These are phyloP conservation scores for Bombus terrestris DNA, from an alignment of 1,140 invertebrate genomes.

Conservation along the genomic window DNA sequence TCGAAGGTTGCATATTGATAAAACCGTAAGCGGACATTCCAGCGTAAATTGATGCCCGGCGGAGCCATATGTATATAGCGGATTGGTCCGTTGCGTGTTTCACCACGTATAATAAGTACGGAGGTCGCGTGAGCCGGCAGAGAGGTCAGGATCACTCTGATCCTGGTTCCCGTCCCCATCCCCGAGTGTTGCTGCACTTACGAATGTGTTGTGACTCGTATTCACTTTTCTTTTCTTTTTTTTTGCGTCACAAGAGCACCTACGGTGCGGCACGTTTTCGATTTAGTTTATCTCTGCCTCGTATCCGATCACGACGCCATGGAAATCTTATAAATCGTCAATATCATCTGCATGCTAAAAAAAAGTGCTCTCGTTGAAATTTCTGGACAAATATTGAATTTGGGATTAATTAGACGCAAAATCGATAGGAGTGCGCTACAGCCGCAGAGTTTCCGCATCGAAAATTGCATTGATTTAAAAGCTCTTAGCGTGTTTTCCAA, in stretches of 20 bases:
- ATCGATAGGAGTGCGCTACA: neutral
- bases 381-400: neutral
- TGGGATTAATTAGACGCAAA: slow-evolving; percentile 7
- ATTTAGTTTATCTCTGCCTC: neutral
- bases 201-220: slow-evolving; percentile 23
- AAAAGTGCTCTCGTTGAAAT: neutral
- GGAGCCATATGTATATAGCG: slow-evolving; percentile 24
- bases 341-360: too few relatives aligned
- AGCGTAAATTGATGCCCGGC: slow-evolving; percentile 58
- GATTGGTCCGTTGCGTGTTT: slow-evolving; percentile 56
- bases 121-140: slow-evolving; percentile 51
- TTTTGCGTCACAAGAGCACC: neutral
- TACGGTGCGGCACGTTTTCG: neutral
- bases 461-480: neutral
- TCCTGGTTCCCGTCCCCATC: slow-evolving; percentile 43
- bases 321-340: too few relatives aligned
- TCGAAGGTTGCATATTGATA: slow-evolving; percentile 57
- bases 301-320: too few relatives aligned
- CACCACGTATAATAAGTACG: slow-evolving; percentile 40
- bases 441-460: too few relatives aligned
- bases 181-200: neutral
- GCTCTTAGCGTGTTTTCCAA: neutral
- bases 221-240: neutral
- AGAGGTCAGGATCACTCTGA: slow-evolving; percentile 54
- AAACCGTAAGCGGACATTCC: slow-evolving; percentile 57